Evolutionary conservation across 2,113 vertebrate genomes (phyloP), one percentile per base, ranked within the genome.

Genomic region (Garra rufa): DNA sequence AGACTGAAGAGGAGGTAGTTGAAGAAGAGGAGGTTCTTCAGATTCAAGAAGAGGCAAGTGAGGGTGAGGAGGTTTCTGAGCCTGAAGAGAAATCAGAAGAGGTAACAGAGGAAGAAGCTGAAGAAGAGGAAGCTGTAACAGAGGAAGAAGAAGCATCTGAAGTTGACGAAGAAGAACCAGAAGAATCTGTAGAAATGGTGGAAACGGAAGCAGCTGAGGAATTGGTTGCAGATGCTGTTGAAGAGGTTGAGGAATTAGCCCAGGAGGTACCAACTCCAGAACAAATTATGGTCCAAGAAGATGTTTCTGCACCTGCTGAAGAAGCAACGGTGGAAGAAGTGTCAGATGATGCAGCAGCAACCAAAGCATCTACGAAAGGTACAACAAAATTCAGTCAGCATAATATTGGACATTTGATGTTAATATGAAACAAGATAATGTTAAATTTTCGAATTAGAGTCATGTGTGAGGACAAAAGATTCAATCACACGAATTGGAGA

Each of bases 341-440:
- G 46, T 7, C 61, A 52, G 30, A 38, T 46, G 21, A 76, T 14
- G 4, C 57, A 28, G 24, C 83, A 75, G 41, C 83, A 67, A 17
- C 21, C n/a, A 82, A 79, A 57, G 26, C 3, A 9, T 55, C 71
- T 50, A 13, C 2, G 3, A 84, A 85, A 84, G 88, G 84, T 86
- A 82, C 26, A 69, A 15, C 24, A 52, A 4, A 3, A 14, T 65
- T 26, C 55, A 24, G 7, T 15, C 30, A 44, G 9, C 24, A 26
- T 59, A 7, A 43, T 44, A 61, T 43, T 24, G 0, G 15, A 50
- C 46, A 52, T n/a, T 34, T 52, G 38, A 28, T n/a, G n/a, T n/a
- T n/a, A n/a, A n/a, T n/a, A n/a, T n/a, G n/a, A 65, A 8, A 21
- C 34, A 10, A 38, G 63, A 67, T 38, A n/a, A n/a, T n/a, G n/a